These are phyloP conservation scores for Pseudorhombus dupliciocellatus DNA, from an alignment of 2,113 vertebrate genomes.

Conservation along the genomic window DNA sequence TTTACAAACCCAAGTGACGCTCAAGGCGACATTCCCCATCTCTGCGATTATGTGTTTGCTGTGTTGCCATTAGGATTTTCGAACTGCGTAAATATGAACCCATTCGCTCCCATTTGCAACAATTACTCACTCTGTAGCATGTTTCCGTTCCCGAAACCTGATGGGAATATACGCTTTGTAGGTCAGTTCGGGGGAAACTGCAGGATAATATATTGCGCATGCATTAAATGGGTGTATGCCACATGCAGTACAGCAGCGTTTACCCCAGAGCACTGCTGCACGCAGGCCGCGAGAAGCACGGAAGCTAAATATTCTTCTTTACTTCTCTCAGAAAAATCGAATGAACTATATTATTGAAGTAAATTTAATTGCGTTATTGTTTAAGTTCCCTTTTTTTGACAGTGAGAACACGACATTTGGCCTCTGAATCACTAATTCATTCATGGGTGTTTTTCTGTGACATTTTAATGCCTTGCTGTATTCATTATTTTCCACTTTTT, in stretches of 20 bases:
- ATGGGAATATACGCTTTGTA: constrained; percentile 60
- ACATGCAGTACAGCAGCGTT: constrained; percentile 48
- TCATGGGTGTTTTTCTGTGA: constrained; percentile 51
- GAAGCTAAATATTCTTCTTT: constrained; percentile 63
- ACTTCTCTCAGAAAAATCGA: constrained; percentile 42
- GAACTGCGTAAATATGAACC: constrained; percentile 48
- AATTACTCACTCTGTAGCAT: constrained; percentile 55
- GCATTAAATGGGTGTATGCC: constrained; percentile 53
- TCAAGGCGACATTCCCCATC: constrained; percentile 17
- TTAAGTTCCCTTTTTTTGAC: constrained; percentile 40
- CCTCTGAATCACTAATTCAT: constrained; percentile 42
- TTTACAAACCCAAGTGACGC: constrained; percentile 1
- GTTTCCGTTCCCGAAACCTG: constrained; percentile 29
- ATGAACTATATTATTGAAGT: constrained; percentile 39
- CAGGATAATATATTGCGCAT: constrained; percentile 61
- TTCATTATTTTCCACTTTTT: constrained; percentile 66
- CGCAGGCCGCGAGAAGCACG: too few relatives aligned
- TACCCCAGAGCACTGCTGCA: constrained; percentile 26
- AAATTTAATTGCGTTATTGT: constrained; percentile 38
- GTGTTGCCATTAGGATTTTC: constrained; percentile 23
- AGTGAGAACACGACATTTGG: constrained; percentile 45
- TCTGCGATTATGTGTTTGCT: constrained; percentile 46
- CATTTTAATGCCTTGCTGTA: constrained; percentile 65
- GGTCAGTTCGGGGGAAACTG: constrained; percentile 48
- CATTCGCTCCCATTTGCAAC: constrained; percentile 44